Conservation (phyloP, 2,888 invertebrate species). For the Drosophila ezoana region DNA sequence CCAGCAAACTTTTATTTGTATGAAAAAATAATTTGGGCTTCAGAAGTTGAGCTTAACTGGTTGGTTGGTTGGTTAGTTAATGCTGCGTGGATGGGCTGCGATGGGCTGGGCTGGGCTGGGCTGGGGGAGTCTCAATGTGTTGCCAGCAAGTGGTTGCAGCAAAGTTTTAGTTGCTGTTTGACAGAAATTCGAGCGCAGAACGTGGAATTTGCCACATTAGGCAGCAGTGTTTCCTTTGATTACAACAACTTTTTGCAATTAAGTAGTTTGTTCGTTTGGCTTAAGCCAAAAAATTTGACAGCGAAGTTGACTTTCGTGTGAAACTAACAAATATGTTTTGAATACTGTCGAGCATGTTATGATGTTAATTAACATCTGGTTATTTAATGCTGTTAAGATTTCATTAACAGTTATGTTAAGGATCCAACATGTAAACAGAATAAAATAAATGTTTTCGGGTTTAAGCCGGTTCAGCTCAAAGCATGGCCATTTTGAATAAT, state of each 20-base stretch:
- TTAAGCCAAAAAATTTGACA: neutral
- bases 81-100: no score
- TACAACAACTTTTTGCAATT: slow-evolving; percentile 36
- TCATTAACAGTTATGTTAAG: neutral
- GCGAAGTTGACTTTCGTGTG: neutral
- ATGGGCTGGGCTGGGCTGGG: neutral
- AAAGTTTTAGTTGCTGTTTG: slow-evolving; percentile 43
- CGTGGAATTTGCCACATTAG: slow-evolving; percentile 33
- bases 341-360: no score
- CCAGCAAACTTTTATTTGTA: slow-evolving; percentile 46
- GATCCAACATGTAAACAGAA: no score
- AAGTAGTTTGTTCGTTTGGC: slow-evolving; percentile 39
- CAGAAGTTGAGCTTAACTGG: slow-evolving; percentile 39
- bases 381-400: neutral
- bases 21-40: slow-evolving; percentile 45
- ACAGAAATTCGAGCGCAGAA: slow-evolving; percentile 1
- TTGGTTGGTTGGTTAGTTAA: slow-evolving; percentile 1
- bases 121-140: slow-evolving; percentile 1
- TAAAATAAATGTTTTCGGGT: no score
- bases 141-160: slow-evolving; percentile 30
- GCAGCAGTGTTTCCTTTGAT: slow-evolving; percentile 11
- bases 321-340: neutral
- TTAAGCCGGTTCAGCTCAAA: no score
- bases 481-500: neutral
- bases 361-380: no score